Percentiles rank a stretch among this genome's conserved stretches.
Conservation (phyloP, 1,140 invertebrate species). For the Coboldia fuscipes region DNA sequence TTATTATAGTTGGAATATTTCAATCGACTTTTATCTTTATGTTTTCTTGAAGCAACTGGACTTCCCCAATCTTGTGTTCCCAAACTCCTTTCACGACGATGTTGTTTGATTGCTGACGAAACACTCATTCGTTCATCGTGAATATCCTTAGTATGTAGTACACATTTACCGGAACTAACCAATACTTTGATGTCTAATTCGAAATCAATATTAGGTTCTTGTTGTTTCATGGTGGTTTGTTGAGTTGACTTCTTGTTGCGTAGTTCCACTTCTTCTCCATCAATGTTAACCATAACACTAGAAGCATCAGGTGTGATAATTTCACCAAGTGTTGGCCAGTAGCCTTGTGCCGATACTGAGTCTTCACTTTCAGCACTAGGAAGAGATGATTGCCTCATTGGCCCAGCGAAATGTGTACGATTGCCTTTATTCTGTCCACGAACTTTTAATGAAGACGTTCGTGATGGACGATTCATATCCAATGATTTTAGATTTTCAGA, state of each 20-base stretch:
- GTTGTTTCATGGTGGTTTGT: slow-evolving; percentile 18
- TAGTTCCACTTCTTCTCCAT: slow-evolving; percentile 38
- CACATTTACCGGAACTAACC: slow-evolving; percentile 92
- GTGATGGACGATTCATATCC: no score
- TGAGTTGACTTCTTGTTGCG: slow-evolving; percentile 27
- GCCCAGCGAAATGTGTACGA: slow-evolving; percentile 17
- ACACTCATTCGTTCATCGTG: slow-evolving; percentile 49
- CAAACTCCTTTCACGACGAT: slow-evolving; percentile 17
- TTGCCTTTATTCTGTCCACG: slow-evolving; percentile 10
- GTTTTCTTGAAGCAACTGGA: slow-evolving; percentile 24
- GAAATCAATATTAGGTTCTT: slow-evolving; percentile 89
- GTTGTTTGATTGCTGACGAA: slow-evolving; percentile 10
- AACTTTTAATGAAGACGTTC: slow-evolving; percentile 46
- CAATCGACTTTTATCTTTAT: slow-evolving; percentile 24
- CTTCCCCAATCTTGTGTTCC: slow-evolving; percentile 23
- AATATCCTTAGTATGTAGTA: slow-evolving; percentile 78
- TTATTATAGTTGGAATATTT: slow-evolving; percentile 22
- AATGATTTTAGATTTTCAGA: slow-evolving; percentile 40
- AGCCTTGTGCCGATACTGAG: no score
- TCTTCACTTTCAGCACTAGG: slow-evolving; percentile 46
- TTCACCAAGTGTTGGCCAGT: neutral
- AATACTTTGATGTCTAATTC: slow-evolving; percentile 91
- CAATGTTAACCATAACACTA: slow-evolving; percentile 26
- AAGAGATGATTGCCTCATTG: slow-evolving; percentile 37
- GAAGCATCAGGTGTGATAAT: neutral